Evolutionary conservation across 2,113 vertebrate species (phyloP), one percentile per base, ranked within the genome.

Genomic region (Andinoacara biseriatus): DNA sequence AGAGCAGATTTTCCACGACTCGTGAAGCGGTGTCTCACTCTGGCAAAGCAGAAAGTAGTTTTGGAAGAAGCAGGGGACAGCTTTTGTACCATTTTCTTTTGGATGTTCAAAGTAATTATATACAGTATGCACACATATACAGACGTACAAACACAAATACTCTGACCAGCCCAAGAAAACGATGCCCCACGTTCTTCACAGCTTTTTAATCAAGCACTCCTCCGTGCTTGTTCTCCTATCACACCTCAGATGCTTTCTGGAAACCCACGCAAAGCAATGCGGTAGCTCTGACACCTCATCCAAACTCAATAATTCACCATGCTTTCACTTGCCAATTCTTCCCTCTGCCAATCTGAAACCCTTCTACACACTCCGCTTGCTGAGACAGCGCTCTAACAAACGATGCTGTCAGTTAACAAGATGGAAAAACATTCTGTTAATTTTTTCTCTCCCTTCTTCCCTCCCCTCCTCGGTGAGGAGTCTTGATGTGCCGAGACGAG

Each of bases 401-500:
- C 87, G 90, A 92, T 84, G 90, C 94, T 92, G 93, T 94, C 94
- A 93, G 87, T 92, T 92, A 92, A 91, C 88, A 92, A 93, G 91
- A 94, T 92, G 91, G 93, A 91, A 92, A 93, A 94, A 94, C 92
- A 94, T 94, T 94, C 93, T 93, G 93, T 92, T 95, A 92, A 94
- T 92, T 93, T 93, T 85, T 87, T 89, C 82, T 82, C 87, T 82
- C 83, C 76, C 84, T 82, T 86, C 58, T 57, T 85, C 85, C 87
- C 88, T 85, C 83, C 88, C 84, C 87, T 91, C 81, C 89, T 86
- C 74, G 15, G 83, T 77, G 58, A 90, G 86, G 81, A 86, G 88
- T 91, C 90, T 92, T 94, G 91, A 95, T 94, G 89, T 91, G 91
- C 82, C 15, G 60, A 93, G 89, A 93, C 77, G 82, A 90, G 91